Percentiles rank a stretch among this genome's conserved stretches.
Evolutionary conservation across 2,888 invertebrate species (phyloP).

Genomic region (Agrypnus murinus): DNA sequence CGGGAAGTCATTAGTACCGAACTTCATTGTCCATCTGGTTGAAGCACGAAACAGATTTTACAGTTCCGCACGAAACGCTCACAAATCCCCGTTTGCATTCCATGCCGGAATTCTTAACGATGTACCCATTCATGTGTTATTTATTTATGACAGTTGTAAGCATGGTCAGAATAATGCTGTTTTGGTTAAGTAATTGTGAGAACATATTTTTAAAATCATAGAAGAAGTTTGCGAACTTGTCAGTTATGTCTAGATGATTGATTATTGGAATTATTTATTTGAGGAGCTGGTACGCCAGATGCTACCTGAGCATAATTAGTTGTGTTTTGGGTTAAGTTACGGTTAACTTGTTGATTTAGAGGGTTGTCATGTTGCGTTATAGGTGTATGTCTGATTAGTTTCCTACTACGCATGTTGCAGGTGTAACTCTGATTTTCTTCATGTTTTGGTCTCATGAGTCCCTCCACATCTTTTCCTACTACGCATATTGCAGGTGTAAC

Average conservation of each 20-base stretch:
- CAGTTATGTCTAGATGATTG: too few relatives aligned
- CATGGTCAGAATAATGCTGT: not conserved
- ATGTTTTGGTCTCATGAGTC: too few relatives aligned
- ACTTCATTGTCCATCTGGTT: too few relatives aligned
- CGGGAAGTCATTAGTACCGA: too few relatives aligned
- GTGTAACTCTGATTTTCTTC: too few relatives aligned
- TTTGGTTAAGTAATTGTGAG: not conserved
- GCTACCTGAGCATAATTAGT: conserved; percentile 1
- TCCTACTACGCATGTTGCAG: not conserved
- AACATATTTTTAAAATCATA: not conserved
- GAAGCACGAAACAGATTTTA: not conserved
- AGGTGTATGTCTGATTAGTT: not conserved
- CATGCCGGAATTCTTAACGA: not conserved
- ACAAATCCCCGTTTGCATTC: not conserved
- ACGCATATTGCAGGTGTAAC: too few relatives aligned
- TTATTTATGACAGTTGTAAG: not conserved
- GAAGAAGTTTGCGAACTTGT: not conserved
- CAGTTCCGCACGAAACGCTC: too few relatives aligned
- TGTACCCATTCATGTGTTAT: not conserved
- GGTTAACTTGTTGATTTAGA: not conserved
- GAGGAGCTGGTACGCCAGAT: not conserved
- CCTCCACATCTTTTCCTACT: too few relatives aligned
- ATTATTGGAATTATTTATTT: too few relatives aligned
- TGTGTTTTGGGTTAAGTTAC: not conserved
- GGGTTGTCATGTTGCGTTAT: not conserved